Percentiles rank a stretch among this genome's conserved stretches.
These are phyloP conservation scores for Girardia tigrina DNA, from an alignment of 2,888 invertebrate genomes.

Conservation along the genomic window DNA sequence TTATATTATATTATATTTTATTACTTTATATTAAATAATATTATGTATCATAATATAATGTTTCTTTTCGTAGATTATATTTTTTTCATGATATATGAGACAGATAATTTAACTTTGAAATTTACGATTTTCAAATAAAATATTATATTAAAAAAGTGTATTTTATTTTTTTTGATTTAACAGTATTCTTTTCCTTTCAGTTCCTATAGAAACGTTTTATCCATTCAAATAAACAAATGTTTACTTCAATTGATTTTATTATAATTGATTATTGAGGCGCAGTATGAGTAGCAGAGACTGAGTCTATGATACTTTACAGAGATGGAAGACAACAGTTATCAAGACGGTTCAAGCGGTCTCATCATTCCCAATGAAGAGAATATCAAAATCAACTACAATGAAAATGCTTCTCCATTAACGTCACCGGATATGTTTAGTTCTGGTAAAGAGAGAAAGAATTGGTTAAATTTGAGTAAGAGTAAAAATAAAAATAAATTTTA, in stretches of 20 bases:
- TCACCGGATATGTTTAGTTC: slow-evolving; percentile 23
- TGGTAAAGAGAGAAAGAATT: not conserved
- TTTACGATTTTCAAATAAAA: too few relatives aligned
- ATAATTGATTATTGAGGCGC: not conserved
- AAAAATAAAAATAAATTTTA: not conserved
- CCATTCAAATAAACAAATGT: not conserved
- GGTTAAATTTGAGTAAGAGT: not conserved
- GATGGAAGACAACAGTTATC: slow-evolving; percentile 19
- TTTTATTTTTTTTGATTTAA: too few relatives aligned
- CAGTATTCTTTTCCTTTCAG: not conserved
- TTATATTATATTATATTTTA: too few relatives aligned
- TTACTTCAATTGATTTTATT: not conserved
- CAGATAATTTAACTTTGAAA: too few relatives aligned
- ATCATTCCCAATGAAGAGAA: not conserved
- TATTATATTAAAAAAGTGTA: too few relatives aligned
- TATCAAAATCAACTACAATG: not conserved
- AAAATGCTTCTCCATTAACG: not conserved
- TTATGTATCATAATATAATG: too few relatives aligned
- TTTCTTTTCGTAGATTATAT: too few relatives aligned
- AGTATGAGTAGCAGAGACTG: not conserved
- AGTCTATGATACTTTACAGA: not conserved
- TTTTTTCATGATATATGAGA: too few relatives aligned
- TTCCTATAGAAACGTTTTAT: not conserved
- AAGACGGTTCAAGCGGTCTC: slow-evolving; percentile 20
- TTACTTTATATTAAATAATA: too few relatives aligned